A percentile compares a stretch with the other conserved stretches of the same genome.
phyloP scores from a whole-genome alignment of 2,797 vertebrate genomes.

The Ptychadena robeensis region DNA sequence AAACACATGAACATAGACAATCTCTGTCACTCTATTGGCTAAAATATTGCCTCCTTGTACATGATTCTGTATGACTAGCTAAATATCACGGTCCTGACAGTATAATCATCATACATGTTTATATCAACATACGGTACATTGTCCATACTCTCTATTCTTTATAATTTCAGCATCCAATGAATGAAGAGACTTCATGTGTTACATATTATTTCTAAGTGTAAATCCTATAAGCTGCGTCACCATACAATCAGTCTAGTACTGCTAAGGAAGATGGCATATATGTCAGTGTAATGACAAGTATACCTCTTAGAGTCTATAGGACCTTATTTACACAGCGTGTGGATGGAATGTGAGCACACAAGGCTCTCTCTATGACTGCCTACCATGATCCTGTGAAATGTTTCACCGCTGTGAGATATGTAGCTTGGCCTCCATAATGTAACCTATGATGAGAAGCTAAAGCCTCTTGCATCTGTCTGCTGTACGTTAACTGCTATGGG shows the following conservation, averaged over 20 bases:
- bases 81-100: too few relatives aligned
- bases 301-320: background rate
- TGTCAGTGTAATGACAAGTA: background rate
- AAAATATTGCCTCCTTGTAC: too few relatives aligned
- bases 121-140: too few relatives aligned
- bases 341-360: constrained; percentile 39
- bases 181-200: too few relatives aligned
- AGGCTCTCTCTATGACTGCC: constrained; percentile 51
- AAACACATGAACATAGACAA: too few relatives aligned
- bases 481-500: constrained; percentile 46
- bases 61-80: too few relatives aligned
- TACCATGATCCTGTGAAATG: constrained; percentile 66
- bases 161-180: too few relatives aligned
- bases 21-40: too few relatives aligned
- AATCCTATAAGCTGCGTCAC: background rate
- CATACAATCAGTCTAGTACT: background rate
- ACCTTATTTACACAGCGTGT: background rate
- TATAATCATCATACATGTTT: too few relatives aligned
- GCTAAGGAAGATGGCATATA: background rate
- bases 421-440: constrained; percentile 52
- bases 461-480: constrained; percentile 39
- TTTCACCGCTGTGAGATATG: constrained; percentile 65
- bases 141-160: too few relatives aligned
- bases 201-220: too few relatives aligned
- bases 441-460: constrained; percentile 52